phyloP scores from a whole-genome alignment of 2,888 invertebrate genomes.

The Coelinius sp. region DNA sequence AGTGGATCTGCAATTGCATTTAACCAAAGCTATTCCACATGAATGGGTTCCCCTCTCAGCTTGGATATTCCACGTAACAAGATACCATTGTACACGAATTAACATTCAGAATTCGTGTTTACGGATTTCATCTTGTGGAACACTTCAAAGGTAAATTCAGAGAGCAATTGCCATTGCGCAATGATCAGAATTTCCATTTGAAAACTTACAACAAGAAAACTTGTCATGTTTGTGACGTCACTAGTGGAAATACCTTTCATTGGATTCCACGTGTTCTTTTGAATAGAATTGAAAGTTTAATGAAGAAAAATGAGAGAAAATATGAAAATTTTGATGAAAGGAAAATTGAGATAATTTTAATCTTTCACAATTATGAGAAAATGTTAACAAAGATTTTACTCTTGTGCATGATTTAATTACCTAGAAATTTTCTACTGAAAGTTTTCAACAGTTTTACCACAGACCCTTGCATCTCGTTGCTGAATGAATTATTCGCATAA shows the following conservation, averaged over 20 bases:
- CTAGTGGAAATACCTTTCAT: neutral
- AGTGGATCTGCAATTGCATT: neutral
- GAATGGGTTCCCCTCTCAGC: neutral
- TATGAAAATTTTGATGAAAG: neutral
- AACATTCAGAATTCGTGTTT: neutral
- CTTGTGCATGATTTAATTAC: slow-evolving; percentile 64
- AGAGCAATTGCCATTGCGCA: neutral
- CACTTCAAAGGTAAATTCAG: neutral
- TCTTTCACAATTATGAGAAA: slow-evolving; percentile 17
- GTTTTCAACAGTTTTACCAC: slow-evolving; percentile 36
- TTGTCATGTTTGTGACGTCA: no score
- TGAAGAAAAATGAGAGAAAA: neutral
- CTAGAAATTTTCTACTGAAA: slow-evolving; percentile 44
- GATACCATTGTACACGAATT: slow-evolving; percentile 5
- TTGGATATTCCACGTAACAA: neutral
- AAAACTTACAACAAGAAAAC: neutral
- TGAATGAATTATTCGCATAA: slow-evolving; percentile 11
- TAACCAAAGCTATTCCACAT: neutral
- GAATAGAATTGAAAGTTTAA: neutral
- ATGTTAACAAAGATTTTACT: slow-evolving; percentile 64
- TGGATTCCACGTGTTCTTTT: neutral
- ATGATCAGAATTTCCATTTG: slow-evolving; percentile 16
- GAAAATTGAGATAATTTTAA: neutral
- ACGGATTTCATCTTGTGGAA: neutral
- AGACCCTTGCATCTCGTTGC: neutral